Evolutionary conservation across 2,888 invertebrate species (phyloP), one percentile per base, ranked within the genome.

Genomic region (Caenorhabditis uteleia): DNA sequence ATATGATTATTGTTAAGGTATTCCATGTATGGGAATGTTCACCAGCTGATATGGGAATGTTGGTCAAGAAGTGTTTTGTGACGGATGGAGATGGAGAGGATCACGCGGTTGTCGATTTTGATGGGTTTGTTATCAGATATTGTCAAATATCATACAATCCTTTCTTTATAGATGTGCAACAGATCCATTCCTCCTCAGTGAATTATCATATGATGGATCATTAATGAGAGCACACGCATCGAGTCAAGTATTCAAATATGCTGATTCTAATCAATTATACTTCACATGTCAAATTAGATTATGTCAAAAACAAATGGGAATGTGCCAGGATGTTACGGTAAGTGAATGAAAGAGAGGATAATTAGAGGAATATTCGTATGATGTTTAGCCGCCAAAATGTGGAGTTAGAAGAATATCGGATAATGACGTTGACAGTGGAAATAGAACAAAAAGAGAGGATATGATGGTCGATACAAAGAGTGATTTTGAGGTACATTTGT

Each of bases 181-280:
- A 10, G 82, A 82, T 38, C 62, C 67, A 7, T 70, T 72, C 46
- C 68, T 82, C 26, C 64, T 82, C 23, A 74, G 72, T 8, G 75
- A 78, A 39, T 65, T 82, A 20, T 67, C 68, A 1, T 82, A 82
- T 44, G 79, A 80, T 33, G 51, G 49, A 8, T 67, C 61, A n/a
- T 58, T 77, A 25, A 82, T 80, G 81, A 56, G 77, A 44, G 82
- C 81, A 0, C 77, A 81, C 45, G 80, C 81, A 0, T 70, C 75
- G 12, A 79, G 78, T 57, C 78, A 79, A 44, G 79, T 76, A 14
- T 83, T 82, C 75, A 83, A 83, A 59, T 83, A 81, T 50, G 83
- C 82, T 23, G 83, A 83, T 49, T 77, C 80, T 6, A 81, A 80
- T 55, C 81, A 80, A 34, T 53, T 83, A 29, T 82, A 74, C 48